phyloP scores from a whole-genome alignment of 1,140 invertebrate species.

The Orchesella cincta region DNA sequence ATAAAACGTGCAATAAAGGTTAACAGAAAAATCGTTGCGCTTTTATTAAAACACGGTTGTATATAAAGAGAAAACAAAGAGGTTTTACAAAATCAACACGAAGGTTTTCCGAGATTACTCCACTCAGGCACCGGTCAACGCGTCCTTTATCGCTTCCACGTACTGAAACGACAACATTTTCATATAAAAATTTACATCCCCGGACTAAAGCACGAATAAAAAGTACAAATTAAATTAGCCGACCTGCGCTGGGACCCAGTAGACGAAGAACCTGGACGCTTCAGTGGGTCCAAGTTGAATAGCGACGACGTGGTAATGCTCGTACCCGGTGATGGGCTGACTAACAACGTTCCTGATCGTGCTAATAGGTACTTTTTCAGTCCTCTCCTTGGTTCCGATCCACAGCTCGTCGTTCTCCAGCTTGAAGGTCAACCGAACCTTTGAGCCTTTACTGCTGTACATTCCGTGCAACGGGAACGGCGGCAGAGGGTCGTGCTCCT shows the following conservation, averaged over 20 bases:
- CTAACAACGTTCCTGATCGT: slow-evolving; percentile 81
- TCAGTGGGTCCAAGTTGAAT: slow-evolving; percentile 85
- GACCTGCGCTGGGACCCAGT: slow-evolving; percentile 86
- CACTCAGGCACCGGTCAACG: slow-evolving; percentile 68
- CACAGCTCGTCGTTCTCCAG: slow-evolving; percentile 85
- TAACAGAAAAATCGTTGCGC: neutral
- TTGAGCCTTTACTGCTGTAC: slow-evolving; percentile 88
- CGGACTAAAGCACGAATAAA: neutral
- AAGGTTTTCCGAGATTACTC: neutral
- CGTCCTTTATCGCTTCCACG: slow-evolving; percentile 87
- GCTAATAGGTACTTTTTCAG: slow-evolving; percentile 88
- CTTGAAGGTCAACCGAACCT: slow-evolving; percentile 88
- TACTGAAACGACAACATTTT: slow-evolving; percentile 65
- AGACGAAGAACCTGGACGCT: slow-evolving; percentile 87
- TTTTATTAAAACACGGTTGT: neutral
- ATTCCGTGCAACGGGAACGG: slow-evolving; percentile 82
- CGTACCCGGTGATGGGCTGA: slow-evolving; percentile 85
- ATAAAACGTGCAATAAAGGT: no score
- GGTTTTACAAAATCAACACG: neutral
- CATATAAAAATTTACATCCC: no score
- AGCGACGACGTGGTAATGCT: slow-evolving; percentile 92
- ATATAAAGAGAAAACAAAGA: neutral
- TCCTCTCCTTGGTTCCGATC: slow-evolving; percentile 91
- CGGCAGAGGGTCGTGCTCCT: slow-evolving; percentile 69
- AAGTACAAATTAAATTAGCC: slow-evolving; percentile 20